phyloP scores from a whole-genome alignment of 2,888 invertebrate species.

The Julus scanicus region DNA sequence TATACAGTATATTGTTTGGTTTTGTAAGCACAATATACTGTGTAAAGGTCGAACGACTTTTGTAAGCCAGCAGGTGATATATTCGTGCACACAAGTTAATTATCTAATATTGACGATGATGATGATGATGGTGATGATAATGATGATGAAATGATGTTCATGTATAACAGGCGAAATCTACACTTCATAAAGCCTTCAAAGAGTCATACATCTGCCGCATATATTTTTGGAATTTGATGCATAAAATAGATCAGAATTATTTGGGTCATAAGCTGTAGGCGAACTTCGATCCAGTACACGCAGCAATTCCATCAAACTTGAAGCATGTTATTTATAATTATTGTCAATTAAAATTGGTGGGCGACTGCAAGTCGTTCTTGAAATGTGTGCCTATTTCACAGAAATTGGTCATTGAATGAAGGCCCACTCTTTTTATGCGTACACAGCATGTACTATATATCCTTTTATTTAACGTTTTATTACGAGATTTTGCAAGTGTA shows the following conservation, averaged over 20 bases:
- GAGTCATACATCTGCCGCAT: neutral
- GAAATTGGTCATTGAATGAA: constrained; percentile 20
- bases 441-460: neutral
- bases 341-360: constrained; percentile 27
- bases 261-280: neutral
- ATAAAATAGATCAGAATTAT: neutral
- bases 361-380: neutral
- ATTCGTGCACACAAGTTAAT: too few species aligned
- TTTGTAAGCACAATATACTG: neutral
- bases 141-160: too few species aligned
- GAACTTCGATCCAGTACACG: neutral
- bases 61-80: too few species aligned
- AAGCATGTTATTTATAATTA: constrained; percentile 26
- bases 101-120: too few species aligned
- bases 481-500: constrained; percentile 13
- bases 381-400: neutral
- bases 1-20: neutral
- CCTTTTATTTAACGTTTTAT: constrained; percentile 18
- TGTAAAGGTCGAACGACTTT: neutral
- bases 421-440: neutral
- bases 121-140: too few species aligned
- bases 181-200: neutral
- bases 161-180: neutral
- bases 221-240: neutral
- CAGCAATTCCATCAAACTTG: neutral